Base-by-base conservation (phyloP, 2,888 invertebrate species). In the Anoplius nigerrimus region DNA sequence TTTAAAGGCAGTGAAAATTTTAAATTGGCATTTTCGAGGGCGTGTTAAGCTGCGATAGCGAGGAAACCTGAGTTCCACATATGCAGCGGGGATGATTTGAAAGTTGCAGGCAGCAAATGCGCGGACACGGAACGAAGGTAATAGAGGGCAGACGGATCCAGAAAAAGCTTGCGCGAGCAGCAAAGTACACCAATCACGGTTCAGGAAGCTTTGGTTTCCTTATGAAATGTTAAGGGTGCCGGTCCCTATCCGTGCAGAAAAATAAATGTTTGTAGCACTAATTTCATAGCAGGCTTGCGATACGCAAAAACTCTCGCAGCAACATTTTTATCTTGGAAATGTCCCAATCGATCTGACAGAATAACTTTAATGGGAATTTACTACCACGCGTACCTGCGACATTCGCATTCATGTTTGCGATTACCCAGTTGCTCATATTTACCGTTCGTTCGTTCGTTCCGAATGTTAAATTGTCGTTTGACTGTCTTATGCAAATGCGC, bases 81-180 rank as follows among this genome's bases (percentile, higher is more conserved):
- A 60, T 62, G 57, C 64, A 54, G 57, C 6, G 42, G 46, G 27
- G 11, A 34, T 11, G 2, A 34, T 34, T 34, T 34, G 34, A 34
- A 34, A 34, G 34, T 1, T 34, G 34, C 34, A 2, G 34, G 8
- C 2, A 34, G 8, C 34, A 13, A 34, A 34, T 6, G 8, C 11
- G 6, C 11, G 8, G 34, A 13, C 1, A 20, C 57, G 24, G 57
- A 67, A 62, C 59, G 57, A 58, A 69, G 71, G 67, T 68, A 72
- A 76, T 69, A 63, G 69, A 67, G 66, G 62, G 71, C 68, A 66
- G 75, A 69, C 74, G 72, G 73, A 79, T 74, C 76, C 74, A 69
- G 79, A 75, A 80, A 81, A 79, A 75, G 74, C 80, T 75, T 63
- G 64, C 76, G 69, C 74, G 67, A 71, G 69, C 76, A 78, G 46